phyloP scores from a whole-genome alignment of 2,113 vertebrate genomes.

The Dasypus novemcinctus region DNA sequence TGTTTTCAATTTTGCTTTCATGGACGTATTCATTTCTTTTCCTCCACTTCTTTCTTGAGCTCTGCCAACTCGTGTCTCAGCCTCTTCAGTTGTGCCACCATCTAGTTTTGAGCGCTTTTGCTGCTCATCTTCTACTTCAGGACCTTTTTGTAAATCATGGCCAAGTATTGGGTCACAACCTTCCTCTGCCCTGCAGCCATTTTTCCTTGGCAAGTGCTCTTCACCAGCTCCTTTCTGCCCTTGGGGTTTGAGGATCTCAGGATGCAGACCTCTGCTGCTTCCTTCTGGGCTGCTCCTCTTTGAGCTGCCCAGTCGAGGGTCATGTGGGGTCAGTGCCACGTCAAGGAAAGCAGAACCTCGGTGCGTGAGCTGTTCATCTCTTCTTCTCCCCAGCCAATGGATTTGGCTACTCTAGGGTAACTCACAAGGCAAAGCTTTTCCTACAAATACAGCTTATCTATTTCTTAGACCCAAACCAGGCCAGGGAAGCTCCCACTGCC shows the following conservation, averaged over 20 bases:
- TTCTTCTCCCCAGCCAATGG: not conserved
- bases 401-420: not conserved
- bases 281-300: not conserved
- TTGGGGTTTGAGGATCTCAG: not conserved
- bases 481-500: not conserved
- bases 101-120: not conserved
- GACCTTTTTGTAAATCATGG: not conserved
- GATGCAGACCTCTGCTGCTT: not conserved
- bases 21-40: not conserved
- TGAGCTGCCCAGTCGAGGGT: not conserved
- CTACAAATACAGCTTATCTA: not conserved
- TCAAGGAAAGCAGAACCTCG: not conserved
- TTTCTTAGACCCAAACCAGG: not conserved
- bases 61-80: not conserved
- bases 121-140: not conserved
- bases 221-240: not conserved
- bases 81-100: not conserved
- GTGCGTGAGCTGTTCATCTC: not conserved
- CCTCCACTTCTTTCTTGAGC: not conserved
- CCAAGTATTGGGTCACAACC: not conserved
- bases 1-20: not conserved
- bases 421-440: not conserved
- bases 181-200: too few relatives aligned
- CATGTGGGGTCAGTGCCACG: fast-evolving
- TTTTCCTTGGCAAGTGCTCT: not conserved